Evolutionary conservation across 2,113 vertebrate genomes (phyloP).

Genomic region (Holacanthus passer): DNA sequence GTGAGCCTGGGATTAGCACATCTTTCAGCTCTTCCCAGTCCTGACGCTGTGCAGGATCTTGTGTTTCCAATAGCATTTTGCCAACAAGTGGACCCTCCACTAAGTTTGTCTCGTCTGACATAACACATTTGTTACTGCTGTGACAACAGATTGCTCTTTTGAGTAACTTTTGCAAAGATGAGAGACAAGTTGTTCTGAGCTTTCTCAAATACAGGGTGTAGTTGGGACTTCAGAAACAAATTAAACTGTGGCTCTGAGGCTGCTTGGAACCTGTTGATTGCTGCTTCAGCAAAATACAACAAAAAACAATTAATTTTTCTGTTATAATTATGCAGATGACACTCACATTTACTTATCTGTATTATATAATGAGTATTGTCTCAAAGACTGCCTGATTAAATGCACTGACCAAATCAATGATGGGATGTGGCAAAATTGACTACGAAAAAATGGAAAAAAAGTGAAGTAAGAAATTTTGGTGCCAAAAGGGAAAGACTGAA

Average conservation of each 20-base stretch:
- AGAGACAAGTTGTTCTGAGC: not conserved
- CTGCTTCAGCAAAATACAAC: not conserved
- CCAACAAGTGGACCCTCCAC: not conserved
- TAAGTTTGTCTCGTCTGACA: not conserved
- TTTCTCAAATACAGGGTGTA: not conserved
- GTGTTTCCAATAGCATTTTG: not conserved
- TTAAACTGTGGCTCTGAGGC: not conserved
- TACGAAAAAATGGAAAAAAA: not conserved
- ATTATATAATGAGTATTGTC: not conserved
- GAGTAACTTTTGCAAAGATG: slow-evolving; percentile 9
- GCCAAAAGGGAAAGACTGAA: not conserved
- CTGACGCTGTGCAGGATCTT: not conserved
- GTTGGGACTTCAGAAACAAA: not conserved
- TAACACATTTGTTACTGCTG: not conserved
- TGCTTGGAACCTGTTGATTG: not conserved
- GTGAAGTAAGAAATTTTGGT: not conserved
- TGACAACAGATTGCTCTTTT: not conserved
- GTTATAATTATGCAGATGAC: slow-evolving; percentile 6
- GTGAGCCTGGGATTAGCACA: not conserved
- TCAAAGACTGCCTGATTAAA: not conserved
- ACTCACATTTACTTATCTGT: not conserved
- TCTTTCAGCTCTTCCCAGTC: not conserved
- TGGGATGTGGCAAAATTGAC: not conserved
- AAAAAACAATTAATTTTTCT: not conserved
- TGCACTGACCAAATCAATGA: not conserved